Evolutionary conservation across 2,797 vertebrate species (phyloP).

Genomic region (Prionace glauca): DNA sequence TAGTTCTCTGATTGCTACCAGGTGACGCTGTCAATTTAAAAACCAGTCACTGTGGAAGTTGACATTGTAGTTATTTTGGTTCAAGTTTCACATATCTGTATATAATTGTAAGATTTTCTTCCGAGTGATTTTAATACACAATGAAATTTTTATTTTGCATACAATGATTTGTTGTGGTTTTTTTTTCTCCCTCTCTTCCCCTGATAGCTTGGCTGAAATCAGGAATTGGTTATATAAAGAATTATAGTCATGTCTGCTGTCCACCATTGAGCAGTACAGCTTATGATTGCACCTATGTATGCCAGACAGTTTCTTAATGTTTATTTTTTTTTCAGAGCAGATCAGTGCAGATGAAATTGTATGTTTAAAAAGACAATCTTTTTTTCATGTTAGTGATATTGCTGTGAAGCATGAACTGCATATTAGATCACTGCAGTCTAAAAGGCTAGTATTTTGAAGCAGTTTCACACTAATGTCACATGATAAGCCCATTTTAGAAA

Average conservation of each 20-base stretch:
- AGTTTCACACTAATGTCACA: conserved; percentile 32
- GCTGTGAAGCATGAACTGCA: neutral
- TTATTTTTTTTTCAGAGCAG: neutral
- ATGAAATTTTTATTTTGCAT: conserved; percentile 34
- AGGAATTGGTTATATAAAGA: conserved; percentile 3
- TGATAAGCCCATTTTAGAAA: neutral
- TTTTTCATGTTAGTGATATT: neutral
- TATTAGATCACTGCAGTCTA: neutral
- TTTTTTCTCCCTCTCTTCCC: neutral
- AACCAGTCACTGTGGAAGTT: conserved; percentile 34
- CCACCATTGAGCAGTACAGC: neutral
- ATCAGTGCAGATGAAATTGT: neutral
- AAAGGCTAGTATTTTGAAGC: neutral
- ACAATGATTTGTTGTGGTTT: conserved; percentile 23
- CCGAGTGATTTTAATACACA: conserved; percentile 32
- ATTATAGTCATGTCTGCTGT: neutral
- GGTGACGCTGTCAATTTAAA: neutral
- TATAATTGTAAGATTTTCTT: conserved; percentile 34
- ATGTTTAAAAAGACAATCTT: neutral
- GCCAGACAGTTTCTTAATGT: neutral
- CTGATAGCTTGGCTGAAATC: conserved; percentile 28
- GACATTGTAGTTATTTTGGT: conserved; percentile 17
- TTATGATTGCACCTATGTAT: neutral
- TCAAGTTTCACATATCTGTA: conserved; percentile 23
- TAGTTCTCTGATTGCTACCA: neutral